phyloP scores from a whole-genome alignment of 2,888 invertebrate species.

The Metellina segmentata region DNA sequence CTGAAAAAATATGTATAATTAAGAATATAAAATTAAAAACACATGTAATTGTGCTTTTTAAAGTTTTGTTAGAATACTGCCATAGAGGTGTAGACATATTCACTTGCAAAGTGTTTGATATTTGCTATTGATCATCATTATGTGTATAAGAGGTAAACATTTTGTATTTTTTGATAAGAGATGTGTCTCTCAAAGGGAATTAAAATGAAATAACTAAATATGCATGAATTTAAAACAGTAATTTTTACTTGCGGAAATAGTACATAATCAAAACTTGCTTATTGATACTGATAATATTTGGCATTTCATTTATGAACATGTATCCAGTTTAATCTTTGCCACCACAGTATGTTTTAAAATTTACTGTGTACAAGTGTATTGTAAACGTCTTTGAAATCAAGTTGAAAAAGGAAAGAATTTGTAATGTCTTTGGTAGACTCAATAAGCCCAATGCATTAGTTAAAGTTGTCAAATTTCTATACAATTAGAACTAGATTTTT shows the following conservation, averaged over 20 bases:
- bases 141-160: slow-evolving; percentile 35
- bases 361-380: too few species aligned
- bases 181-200: not conserved
- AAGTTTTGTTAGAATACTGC: not conserved
- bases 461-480: too few species aligned
- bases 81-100: not conserved
- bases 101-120: not conserved
- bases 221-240: not conserved
- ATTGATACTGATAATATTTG: not conserved
- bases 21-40: not conserved
- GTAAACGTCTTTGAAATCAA: too few species aligned
- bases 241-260: not conserved
- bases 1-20: slow-evolving; percentile 8
- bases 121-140: not conserved
- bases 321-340: too few species aligned
- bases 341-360: too few species aligned
- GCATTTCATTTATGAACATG: too few species aligned
- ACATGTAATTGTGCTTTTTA: not conserved
- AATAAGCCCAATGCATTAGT: too few species aligned
- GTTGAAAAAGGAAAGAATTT: too few species aligned
- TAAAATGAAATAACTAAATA: not conserved
- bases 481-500: too few species aligned
- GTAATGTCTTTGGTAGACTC: too few species aligned
- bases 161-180: not conserved
- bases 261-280: not conserved